phyloP scores from a whole-genome alignment of 2,888 invertebrate species.

The Hydrotaea cyrtoneurina region DNA sequence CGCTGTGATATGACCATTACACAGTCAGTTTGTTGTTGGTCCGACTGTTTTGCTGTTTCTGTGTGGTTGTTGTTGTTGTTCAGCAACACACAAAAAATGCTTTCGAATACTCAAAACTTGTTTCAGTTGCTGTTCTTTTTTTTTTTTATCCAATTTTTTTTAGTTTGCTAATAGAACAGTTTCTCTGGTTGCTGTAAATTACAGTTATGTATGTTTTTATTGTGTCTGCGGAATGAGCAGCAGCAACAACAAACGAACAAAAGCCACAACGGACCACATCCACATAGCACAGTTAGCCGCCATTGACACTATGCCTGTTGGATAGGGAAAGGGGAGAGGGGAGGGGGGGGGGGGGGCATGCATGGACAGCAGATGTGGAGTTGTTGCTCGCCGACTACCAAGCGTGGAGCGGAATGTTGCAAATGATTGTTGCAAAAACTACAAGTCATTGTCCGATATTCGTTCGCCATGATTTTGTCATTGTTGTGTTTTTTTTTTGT shows the following conservation, averaged over 20 bases:
- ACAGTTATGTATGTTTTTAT: constrained; percentile 57
- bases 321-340: background rate
- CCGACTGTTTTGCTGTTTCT: constrained; percentile 43
- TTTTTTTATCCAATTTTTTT: constrained; percentile 9
- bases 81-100: constrained; percentile 18
- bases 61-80: constrained; percentile 47
- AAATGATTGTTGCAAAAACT: background rate
- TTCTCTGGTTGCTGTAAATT: constrained; percentile 53
- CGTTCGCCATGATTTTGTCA: background rate
- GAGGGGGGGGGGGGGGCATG: background rate
- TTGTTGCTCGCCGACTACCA: no score
- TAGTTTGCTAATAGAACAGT: constrained; percentile 54
- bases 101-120: constrained; percentile 48
- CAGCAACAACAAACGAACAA: constrained; percentile 29
- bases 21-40: constrained; percentile 46
- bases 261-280: background rate
- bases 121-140: constrained; percentile 32
- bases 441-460: constrained; percentile 54
- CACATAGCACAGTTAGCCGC: constrained; percentile 36
- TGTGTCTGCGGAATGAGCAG: constrained; percentile 44
- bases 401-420: no score
- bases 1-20: constrained; percentile 60
- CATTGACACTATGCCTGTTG: constrained; percentile 47
- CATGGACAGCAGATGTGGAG: background rate
- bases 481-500: background rate